phyloP scores from a whole-genome alignment of 2,113 vertebrate species.

The Herpailurus yagouaroundi region DNA sequence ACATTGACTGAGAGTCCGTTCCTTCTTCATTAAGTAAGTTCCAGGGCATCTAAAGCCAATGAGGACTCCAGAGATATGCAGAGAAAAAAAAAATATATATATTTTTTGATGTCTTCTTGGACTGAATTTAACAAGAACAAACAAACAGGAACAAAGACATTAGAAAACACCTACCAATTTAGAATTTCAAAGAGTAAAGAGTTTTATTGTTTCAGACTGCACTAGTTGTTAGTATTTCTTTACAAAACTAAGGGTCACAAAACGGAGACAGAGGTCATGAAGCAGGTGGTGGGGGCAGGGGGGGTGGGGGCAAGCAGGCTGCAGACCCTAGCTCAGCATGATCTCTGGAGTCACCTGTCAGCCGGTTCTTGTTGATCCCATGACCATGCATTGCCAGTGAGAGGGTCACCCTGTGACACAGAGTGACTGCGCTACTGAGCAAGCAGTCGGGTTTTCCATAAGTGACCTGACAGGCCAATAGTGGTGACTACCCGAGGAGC shows the following conservation, averaged over 20 bases:
- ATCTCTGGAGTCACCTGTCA: background rate
- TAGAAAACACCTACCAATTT: background rate
- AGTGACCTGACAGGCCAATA: background rate
- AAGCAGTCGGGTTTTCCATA: background rate
- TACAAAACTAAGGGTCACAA: background rate
- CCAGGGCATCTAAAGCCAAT: background rate
- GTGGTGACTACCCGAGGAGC: background rate
- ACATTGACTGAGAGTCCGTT: background rate
- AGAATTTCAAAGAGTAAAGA: conserved; percentile 9
- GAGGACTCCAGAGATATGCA: background rate
- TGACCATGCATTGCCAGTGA: too few relatives aligned
- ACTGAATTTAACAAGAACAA: conserved; percentile 23
- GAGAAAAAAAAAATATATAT: background rate
- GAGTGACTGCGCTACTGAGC: background rate
- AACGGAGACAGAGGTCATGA: background rate
- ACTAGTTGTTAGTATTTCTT: background rate
- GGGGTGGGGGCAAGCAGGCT: background rate
- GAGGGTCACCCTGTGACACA: background rate
- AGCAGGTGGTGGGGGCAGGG: background rate
- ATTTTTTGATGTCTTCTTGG: background rate
- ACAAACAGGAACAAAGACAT: background rate
- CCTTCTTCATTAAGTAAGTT: background rate
- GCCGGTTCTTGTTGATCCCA: background rate
- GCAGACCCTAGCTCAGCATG: background rate
- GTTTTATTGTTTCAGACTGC: background rate